Percentiles rank a stretch among this genome's conserved stretches.
phyloP scores from a whole-genome alignment of 64 coral and sea anemone species.

The Actinia tenebrosa region DNA sequence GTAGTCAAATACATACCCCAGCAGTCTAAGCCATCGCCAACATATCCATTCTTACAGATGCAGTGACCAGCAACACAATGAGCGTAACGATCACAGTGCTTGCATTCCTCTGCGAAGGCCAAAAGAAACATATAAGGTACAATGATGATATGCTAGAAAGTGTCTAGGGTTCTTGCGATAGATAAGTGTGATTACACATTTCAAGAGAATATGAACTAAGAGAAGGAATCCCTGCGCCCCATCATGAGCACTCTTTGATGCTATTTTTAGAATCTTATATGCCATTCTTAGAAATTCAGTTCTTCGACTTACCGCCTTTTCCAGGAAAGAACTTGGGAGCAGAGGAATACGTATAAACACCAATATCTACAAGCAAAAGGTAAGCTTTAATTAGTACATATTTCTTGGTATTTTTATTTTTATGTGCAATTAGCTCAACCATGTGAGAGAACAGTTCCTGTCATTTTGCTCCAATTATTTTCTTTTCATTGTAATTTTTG shows the following conservation, averaged over 20 bases:
- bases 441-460: no score
- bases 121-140: background rate
- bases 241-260: no score
- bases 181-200: background rate
- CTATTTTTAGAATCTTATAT: no score
- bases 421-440: no score
- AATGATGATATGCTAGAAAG: background rate
- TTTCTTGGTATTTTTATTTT: background rate
- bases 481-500: background rate
- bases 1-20: conserved; percentile 60
- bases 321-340: conserved; percentile 76
- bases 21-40: conserved; percentile 86
- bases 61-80: conserved; percentile 91
- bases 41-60: conserved; percentile 80
- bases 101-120: conserved; percentile 69
- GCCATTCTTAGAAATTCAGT: background rate
- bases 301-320: conserved; percentile 32
- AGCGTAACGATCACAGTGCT: conserved; percentile 78
- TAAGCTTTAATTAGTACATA: background rate
- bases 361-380: conserved; percentile 39
- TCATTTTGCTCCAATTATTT: background rate
- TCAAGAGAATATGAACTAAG: no score
- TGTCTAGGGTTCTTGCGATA: background rate
- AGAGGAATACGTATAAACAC: conserved; percentile 64
- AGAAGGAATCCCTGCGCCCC: no score